These are phyloP conservation scores for Tychaedon coryphoeus DNA, from an alignment of 2,113 vertebrate species.

Conservation along the genomic window DNA sequence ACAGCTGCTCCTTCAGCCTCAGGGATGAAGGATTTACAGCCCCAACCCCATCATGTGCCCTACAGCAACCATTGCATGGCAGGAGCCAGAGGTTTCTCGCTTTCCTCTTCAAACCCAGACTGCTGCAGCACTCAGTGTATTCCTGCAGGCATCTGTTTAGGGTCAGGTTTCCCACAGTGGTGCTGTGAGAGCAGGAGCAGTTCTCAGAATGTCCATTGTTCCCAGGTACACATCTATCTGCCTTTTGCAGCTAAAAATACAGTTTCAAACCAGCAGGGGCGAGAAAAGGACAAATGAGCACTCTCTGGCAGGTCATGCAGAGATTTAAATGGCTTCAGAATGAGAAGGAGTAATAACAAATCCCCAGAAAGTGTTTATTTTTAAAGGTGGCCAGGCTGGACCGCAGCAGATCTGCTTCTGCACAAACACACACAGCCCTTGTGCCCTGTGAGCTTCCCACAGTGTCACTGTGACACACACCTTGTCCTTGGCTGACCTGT, in stretches of 20 bases:
- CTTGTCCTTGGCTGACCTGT: not conserved
- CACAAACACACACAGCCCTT: not conserved
- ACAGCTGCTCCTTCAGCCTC: not conserved
- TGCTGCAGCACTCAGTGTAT: not conserved
- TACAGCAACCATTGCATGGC: not conserved
- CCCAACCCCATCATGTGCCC: not conserved
- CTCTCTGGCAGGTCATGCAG: not conserved
- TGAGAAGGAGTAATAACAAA: not conserved
- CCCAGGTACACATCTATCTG: not conserved
- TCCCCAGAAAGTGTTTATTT: not conserved
- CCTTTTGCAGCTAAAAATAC: not conserved
- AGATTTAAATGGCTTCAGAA: not conserved
- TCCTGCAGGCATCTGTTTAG: not conserved
- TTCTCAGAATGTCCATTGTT: not conserved
- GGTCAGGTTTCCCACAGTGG: not conserved
- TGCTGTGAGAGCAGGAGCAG: not conserved
- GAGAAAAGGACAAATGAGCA: not conserved
- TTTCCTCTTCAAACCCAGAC: not conserved
- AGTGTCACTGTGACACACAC: fast-evolving
- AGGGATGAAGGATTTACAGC: not conserved
- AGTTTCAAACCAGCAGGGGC: not conserved
- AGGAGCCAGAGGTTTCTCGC: not conserved
- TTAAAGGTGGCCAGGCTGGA: not conserved
- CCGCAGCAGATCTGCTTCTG: not conserved
- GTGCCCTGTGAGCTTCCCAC: not conserved